phyloP scores from a whole-genome alignment of 1,140 invertebrate genomes.

The Caerostris extrusa region DNA sequence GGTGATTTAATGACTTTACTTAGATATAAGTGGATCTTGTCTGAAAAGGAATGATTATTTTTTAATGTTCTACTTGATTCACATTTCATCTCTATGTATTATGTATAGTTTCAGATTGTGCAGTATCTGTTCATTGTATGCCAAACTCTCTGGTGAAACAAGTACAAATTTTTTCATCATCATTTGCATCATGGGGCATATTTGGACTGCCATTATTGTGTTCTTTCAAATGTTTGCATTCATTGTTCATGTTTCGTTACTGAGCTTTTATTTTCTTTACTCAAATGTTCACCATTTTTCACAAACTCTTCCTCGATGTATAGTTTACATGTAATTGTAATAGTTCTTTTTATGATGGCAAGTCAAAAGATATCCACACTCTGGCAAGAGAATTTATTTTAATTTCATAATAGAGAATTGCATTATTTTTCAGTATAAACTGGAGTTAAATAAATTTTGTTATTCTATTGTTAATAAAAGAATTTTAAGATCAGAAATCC shows the following conservation, averaged over 20 bases:
- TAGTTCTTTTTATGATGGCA: too few relatives aligned
- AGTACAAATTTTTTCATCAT: conserved; percentile 72
- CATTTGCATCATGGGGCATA: conserved; percentile 63
- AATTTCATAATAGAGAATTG: too few relatives aligned
- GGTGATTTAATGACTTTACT: background rate
- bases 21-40: background rate
- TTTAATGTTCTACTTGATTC: conserved; percentile 15
- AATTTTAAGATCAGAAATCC: too few relatives aligned
- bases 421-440: too few relatives aligned
- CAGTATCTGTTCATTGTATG: conserved; percentile 58
- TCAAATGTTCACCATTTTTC: conserved; percentile 42
- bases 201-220: conserved; percentile 70
- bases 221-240: conserved; percentile 57
- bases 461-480: too few relatives aligned
- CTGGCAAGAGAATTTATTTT: too few relatives aligned
- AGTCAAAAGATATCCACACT: too few relatives aligned
- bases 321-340: conserved; percentile 14
- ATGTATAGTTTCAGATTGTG: conserved; percentile 52
- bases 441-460: too few relatives aligned
- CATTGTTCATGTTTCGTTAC: conserved; percentile 51
- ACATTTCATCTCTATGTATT: conserved; percentile 38
- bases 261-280: conserved; percentile 60
- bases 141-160: conserved; percentile 67
- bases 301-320: conserved; percentile 35
- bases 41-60: background rate